Base-by-base conservation (phyloP, 2,113 vertebrate genomes). In the Microcebus murinus region DNA sequence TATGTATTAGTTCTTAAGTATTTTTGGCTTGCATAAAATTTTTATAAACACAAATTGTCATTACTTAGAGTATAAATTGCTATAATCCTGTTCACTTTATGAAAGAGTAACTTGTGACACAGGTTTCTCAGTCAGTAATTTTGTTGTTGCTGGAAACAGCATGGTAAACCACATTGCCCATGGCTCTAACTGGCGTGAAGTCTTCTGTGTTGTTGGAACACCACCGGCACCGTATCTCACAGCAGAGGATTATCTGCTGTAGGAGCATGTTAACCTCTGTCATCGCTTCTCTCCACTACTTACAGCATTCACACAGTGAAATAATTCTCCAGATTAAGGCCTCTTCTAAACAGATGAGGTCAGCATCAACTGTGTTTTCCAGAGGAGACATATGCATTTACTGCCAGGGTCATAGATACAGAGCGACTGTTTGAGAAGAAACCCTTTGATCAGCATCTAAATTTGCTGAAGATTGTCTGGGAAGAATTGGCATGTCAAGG, bases 1-100 rank as follows among this genome's bases (percentile, higher is more conserved):
- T 92, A 88, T 25, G 91, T 95, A 92, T 96, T 89, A 17, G 17
- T 96, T 76, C 87, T 81, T 68, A 31, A 76, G 76, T 94, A 55
- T 76, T 77, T 96, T 88, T 97, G 92, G 92, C 57, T 90, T 55
- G 23, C 42, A 21, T 76, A 50, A 59, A 71, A 1, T 77, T 85
- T 94, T 96, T 92, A 21, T 74, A 80, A 90, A 65, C 42, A 70
- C 10, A 25, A 10, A 59, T 73, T n/a, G 81, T 80, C 71, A n/a
- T 87, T 55, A 80, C 6, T 65, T 18, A 13, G 77, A 76, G 14
- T 84, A 59, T 87, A 70, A 34, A 87, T 73, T 31, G 57, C 74
- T 80, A 57, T 55, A 59, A 42, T 79, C 34, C 57, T 1, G 0
- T 13, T 81, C 15, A 2, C 87, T 92, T 84, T 65, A 27, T 68